Conservation (phyloP, 2,888 invertebrate species). For the Brachyopa scutellaris region DNA sequence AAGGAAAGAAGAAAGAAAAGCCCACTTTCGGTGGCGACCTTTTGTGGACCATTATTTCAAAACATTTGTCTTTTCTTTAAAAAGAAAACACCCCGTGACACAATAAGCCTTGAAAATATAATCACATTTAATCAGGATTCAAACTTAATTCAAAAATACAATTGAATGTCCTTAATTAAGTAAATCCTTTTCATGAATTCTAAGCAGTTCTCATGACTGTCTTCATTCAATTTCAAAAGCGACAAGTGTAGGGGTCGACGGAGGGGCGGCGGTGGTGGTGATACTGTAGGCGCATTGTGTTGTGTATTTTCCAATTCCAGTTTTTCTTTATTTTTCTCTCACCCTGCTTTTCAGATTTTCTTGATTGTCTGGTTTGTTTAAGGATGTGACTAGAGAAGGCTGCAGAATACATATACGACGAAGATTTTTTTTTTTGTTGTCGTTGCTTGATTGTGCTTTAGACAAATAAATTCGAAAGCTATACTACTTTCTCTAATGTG, state of each 20-base stretch:
- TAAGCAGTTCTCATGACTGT: conserved; percentile 58
- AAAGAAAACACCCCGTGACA: conserved; percentile 53
- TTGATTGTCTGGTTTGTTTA: conserved; percentile 61
- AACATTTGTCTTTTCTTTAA: conserved; percentile 37
- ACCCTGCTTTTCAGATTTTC: conserved; percentile 1
- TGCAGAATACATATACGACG: background rate
- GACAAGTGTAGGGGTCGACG: background rate
- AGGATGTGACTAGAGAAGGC: conserved; percentile 48
- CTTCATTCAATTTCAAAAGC: conserved; percentile 58
- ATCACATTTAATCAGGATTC: conserved; percentile 71
- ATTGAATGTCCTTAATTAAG: conserved; percentile 72
- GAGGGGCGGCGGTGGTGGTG: background rate
- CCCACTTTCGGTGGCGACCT: background rate
- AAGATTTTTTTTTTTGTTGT: conserved; percentile 2
- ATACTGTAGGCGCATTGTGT: background rate
- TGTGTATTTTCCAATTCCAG: conserved; percentile 51
- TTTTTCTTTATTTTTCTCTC: conserved; percentile 6
- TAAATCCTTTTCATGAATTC: conserved; percentile 71
- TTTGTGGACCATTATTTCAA: conserved; percentile 4
- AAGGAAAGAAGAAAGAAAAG: too few species aligned
- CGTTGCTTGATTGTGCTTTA: conserved; percentile 10
- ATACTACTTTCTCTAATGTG: conserved; percentile 43
- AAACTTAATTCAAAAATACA: conserved; percentile 70
- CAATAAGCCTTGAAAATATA: conserved; percentile 63
- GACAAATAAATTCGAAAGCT: conserved; percentile 60